Conservation (phyloP, 1,140 invertebrate genomes). For the Myzus persicae region DNA sequence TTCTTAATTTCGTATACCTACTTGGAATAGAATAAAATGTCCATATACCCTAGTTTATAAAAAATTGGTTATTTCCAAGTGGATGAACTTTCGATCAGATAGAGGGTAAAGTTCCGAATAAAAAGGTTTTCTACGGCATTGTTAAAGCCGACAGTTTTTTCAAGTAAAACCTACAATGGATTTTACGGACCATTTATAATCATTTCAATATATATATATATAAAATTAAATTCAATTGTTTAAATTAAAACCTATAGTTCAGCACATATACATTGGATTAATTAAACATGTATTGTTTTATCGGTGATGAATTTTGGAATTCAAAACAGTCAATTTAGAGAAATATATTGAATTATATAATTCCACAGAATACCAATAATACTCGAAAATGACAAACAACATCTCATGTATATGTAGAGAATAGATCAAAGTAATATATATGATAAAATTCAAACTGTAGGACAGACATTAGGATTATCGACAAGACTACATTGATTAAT, state of each 20-base stretch:
- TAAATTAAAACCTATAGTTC: neutral
- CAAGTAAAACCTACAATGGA: neutral
- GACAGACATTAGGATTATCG: neutral
- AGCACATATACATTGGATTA: neutral
- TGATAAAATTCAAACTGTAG: neutral
- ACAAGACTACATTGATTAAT: neutral
- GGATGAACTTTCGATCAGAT: neutral
- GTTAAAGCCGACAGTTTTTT: neutral
- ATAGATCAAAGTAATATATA: neutral
- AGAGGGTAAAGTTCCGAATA: slow-evolving; percentile 13
- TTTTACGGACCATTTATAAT: slow-evolving; percentile 18
- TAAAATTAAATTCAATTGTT: slow-evolving; percentile 7
- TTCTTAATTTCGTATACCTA: neutral
- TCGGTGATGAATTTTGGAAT: neutral
- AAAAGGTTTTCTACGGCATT: slow-evolving; percentile 23
- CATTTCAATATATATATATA: neutral
- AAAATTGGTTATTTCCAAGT: slow-evolving; percentile 27
- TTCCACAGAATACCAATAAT: neutral
- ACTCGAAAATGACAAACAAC: neutral
- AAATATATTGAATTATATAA: neutral
- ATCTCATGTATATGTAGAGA: neutral
- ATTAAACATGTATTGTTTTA: neutral
- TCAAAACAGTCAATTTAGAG: neutral
- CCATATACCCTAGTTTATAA: neutral
- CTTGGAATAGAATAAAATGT: neutral